A percentile compares a stretch with the other conserved stretches of the same genome.
Evolutionary conservation across 2,113 vertebrate genomes (phyloP).

Genomic region (Hypocryptadius cinnamomeus): DNA sequence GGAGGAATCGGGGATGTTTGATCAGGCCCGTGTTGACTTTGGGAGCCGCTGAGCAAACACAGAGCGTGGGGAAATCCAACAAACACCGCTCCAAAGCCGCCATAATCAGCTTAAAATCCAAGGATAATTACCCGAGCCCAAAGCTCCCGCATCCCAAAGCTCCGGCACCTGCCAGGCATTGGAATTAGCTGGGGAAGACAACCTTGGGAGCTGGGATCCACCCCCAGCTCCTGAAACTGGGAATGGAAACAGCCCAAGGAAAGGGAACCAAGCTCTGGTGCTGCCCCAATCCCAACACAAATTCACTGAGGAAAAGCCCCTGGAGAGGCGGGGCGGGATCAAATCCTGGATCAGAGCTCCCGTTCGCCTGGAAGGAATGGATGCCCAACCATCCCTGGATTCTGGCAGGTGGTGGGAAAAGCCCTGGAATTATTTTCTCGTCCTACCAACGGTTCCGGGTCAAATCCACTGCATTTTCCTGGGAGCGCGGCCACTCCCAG

Average conservation of each 20-base stretch:
- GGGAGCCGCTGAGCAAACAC: neutral
- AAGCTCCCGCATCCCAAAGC: neutral
- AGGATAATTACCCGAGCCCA: neutral
- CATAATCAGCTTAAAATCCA: neutral
- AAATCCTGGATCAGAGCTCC: neutral
- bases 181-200: neutral
- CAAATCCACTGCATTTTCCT: fast-evolving
- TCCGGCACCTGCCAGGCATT: neutral
- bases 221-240: neutral
- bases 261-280: neutral
- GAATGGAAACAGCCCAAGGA: neutral
- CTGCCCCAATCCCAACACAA: neutral
- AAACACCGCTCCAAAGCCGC: neutral
- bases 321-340: neutral
- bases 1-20: neutral
- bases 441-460: neutral
- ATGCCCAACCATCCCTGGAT: neutral
- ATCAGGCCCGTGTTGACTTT: conserved; percentile 5
- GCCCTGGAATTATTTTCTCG: neutral
- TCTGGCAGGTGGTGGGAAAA: neutral
- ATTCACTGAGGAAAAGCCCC: neutral
- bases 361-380: neutral
- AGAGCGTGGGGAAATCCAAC: neutral
- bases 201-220: neutral
- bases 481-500: neutral